phyloP scores from a whole-genome alignment of 1,140 invertebrate species.

The Gryllus bimaculatus region DNA sequence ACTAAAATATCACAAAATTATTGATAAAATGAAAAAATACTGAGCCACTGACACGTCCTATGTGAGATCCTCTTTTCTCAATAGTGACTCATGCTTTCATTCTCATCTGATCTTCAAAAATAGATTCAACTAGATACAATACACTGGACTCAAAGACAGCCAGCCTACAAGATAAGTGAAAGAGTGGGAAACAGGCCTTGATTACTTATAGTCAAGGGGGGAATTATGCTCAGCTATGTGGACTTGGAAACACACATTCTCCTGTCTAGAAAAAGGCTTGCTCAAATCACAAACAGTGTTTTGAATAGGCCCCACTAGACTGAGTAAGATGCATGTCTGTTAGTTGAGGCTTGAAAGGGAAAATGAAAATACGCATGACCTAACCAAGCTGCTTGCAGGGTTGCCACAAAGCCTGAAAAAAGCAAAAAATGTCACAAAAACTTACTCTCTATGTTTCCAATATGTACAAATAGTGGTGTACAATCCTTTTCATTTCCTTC shows the following conservation, averaged over 20 bases:
- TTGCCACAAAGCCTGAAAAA: slow-evolving; percentile 19
- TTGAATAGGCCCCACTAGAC: not conserved
- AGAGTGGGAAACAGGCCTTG: slow-evolving; percentile 20
- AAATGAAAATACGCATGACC: slow-evolving; percentile 18
- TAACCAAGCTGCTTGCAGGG: slow-evolving; percentile 23
- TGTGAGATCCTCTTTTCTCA: slow-evolving; percentile 21
- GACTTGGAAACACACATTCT: slow-evolving; percentile 8
- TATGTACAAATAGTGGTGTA: slow-evolving; percentile 20
- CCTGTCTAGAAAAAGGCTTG: slow-evolving; percentile 8
- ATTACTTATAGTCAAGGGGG: slow-evolving; percentile 22
- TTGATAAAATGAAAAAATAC: slow-evolving; percentile 28
- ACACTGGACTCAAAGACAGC: slow-evolving; percentile 20
- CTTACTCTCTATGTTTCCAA: slow-evolving; percentile 18
- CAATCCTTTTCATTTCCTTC: slow-evolving; percentile 11
- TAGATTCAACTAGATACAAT: slow-evolving; percentile 23
- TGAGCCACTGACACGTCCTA: slow-evolving; percentile 24
- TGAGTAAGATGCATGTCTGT: slow-evolving; percentile 3
- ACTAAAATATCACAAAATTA: slow-evolving; percentile 32
- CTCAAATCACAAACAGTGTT: not conserved
- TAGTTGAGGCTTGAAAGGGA: slow-evolving; percentile 17
- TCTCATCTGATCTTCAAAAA: slow-evolving; percentile 24
- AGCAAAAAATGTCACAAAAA: slow-evolving; percentile 19
- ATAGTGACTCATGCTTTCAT: slow-evolving; percentile 24
- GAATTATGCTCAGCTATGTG: slow-evolving; percentile 17
- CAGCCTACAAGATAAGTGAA: slow-evolving; percentile 21